Base-by-base conservation (phyloP, 2,888 invertebrate species). In the Cloeon dipterum region DNA sequence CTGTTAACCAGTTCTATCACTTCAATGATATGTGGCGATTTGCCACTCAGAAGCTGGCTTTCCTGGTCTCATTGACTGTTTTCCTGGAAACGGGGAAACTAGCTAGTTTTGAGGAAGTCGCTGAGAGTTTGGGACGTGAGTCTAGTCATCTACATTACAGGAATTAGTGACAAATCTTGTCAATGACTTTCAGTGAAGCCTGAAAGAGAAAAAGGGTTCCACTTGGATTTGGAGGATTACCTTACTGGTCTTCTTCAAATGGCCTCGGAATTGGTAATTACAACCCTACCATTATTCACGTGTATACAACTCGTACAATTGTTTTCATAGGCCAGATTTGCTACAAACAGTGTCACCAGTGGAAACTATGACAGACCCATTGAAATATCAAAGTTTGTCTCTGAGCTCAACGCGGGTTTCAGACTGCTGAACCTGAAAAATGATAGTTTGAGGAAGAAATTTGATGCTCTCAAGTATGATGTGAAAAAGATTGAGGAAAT, bases 401-500 rank as follows among this genome's bases (percentile, higher is more conserved):
- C 75, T 45, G 81, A 88, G 47, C 55, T 93, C 2, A 86, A 85
- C 52, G 76, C 83, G 3, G 91, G 88, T 0, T 93, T 89, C 53
- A 72, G 86, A 50, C 59, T 89, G 39, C 55, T 93, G 11, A 91
- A 88, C 52, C 61, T 91, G 35, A 91, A 91, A 56, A 93, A 91
- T 55, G 89, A 89, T 52, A 68, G 71, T 5, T 58, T 91, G 3
- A 65, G 89, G 36, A 88, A 86, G 52, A 65, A 79, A 11, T 89
- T 78, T 48, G 89, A 91, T 58, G 75, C 71, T 0, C 59, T 91
- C 3, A 81, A 89, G 45, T 91, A 91, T 50, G 88, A 89, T 50
- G 75, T 89, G 17, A 89, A 89, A 56, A 91, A 89, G 55, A 82
- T 89, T 13, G 91, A 91, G 52, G 85, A 86, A 53, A 78, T 88